These are phyloP conservation scores for Loripinus fragilis DNA, from an alignment of 2,888 invertebrate species.

Conservation along the genomic window DNA sequence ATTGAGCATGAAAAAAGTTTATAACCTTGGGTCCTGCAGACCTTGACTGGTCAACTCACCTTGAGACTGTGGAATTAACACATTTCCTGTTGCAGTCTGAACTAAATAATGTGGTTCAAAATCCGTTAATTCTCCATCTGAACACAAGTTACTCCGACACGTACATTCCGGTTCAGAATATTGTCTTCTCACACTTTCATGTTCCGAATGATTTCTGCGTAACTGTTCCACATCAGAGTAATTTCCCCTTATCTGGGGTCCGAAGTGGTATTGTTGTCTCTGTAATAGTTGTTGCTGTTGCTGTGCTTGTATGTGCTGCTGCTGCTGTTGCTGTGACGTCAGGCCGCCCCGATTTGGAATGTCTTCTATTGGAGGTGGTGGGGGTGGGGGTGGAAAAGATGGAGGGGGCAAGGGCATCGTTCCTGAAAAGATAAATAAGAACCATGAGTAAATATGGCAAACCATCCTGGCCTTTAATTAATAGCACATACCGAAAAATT, in stretches of 20 bases:
- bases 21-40: no score
- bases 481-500: no score
- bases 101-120: conserved; percentile 80
- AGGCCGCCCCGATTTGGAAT: conserved; percentile 74
- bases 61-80: conserved; percentile 71
- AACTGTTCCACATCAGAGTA: conserved; percentile 75
- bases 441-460: no score
- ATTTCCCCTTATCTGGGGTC: conserved; percentile 76
- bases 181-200: conserved; percentile 53
- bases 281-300: conserved; percentile 61
- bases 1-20: no score
- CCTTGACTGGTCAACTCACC: conserved; percentile 44
- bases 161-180: conserved; percentile 56
- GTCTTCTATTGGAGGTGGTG: conserved; percentile 80
- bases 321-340: conserved; percentile 34
- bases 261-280: conserved; percentile 73
- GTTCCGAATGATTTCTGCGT: conserved; percentile 62
- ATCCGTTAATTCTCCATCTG: conserved; percentile 75
- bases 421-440: conserved; percentile 74
- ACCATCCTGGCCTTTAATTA: no score
- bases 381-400: conserved; percentile 72
- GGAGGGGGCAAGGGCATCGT: conserved; percentile 76
- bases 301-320: conserved; percentile 46
- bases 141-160: conserved; percentile 65
- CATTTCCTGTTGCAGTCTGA: conserved; percentile 77